Evolutionary conservation across 1,140 invertebrate genomes (phyloP).

Genomic region (Hylyphantes graminicola): DNA sequence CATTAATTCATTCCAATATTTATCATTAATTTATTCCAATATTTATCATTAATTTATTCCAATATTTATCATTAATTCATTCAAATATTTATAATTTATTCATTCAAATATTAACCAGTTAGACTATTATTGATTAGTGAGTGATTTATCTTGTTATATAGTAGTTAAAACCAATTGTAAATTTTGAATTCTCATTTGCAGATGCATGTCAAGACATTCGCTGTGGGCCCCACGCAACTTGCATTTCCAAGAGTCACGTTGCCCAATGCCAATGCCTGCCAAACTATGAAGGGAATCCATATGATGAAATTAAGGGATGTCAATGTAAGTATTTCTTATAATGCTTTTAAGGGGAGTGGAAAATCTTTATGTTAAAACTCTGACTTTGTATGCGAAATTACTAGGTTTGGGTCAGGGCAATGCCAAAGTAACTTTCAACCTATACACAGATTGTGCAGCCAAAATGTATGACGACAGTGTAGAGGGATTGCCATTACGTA

Average conservation of each 20-base stretch:
- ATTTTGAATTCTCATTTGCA: slow-evolving; percentile 35
- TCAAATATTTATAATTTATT: background rate
- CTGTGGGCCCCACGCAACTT: slow-evolving; percentile 85
- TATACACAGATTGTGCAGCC: no score
- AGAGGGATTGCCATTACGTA: no score
- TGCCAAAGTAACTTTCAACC: no score
- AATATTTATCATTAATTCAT: background rate
- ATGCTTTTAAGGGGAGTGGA: no score
- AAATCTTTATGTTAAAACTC: no score
- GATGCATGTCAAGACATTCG: slow-evolving; percentile 63
- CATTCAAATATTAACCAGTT: no score
- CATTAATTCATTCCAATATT: background rate
- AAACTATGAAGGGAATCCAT: slow-evolving; percentile 80
- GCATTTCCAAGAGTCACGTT: slow-evolving; percentile 83
- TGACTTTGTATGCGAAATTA: no score
- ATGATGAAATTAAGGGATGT: slow-evolving; percentile 63
- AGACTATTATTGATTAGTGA: background rate
- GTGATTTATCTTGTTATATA: background rate
- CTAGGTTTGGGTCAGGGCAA: no score
- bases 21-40: background rate
- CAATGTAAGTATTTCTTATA: slow-evolving; percentile 50
- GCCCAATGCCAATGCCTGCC: slow-evolving; percentile 85
- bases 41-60: background rate
- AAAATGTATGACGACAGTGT: no score
- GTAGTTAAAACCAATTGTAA: no score